Base-by-base conservation (phyloP, 2,113 vertebrate genomes). In the Sinosuthora webbiana region DNA sequence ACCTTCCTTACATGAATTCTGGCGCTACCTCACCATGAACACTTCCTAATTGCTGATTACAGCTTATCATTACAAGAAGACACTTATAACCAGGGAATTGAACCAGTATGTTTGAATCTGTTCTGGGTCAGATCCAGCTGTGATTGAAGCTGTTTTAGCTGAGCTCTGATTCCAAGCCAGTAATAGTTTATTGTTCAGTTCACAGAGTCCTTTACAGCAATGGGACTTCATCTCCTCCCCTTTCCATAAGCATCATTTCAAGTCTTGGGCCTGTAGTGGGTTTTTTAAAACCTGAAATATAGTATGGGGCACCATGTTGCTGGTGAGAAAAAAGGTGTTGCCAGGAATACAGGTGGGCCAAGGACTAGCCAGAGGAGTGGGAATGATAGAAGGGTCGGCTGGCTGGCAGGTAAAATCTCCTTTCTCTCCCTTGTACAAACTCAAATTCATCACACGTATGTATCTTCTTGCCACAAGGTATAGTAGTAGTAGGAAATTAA, bases 71-170 rank as follows among this genome's bases (percentile, higher is more conserved):
- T 95, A 94, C 90, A 93, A 87, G 78, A 96, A 87, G 83, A 96
- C 64, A 79, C 59, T 94, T 96, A 94, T 60, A 95, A 90, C 91
- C 80, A 90, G 68, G 69, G 93, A 94, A 93, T 47, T 87, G 83
- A 96, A 96, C 91, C 83, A 56, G 68, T 89, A 52, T 81, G 64
- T 94, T 89, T 94, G 76, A 94, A 83, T 92, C 93, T 90, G 44
- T 95, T 94, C 86, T 95, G 86, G 91, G 94, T 92, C 93, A 93
- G 86, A 81, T 94, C 86, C 93, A 95, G 64, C 83, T 94, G 82
- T 87, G 86, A 83, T 50, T 83, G 95, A 78, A 92, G 41, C 71
- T 96, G 59, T 77, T 93, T 70, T 59, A 83, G 63, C 14, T 89
- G 88, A 88, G 63, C 80, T 86, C 50, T 78, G 68, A 94, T 90